These are phyloP conservation scores for Rhabdornis inornatus DNA, from an alignment of 2,113 vertebrate species.

Conservation along the genomic window DNA sequence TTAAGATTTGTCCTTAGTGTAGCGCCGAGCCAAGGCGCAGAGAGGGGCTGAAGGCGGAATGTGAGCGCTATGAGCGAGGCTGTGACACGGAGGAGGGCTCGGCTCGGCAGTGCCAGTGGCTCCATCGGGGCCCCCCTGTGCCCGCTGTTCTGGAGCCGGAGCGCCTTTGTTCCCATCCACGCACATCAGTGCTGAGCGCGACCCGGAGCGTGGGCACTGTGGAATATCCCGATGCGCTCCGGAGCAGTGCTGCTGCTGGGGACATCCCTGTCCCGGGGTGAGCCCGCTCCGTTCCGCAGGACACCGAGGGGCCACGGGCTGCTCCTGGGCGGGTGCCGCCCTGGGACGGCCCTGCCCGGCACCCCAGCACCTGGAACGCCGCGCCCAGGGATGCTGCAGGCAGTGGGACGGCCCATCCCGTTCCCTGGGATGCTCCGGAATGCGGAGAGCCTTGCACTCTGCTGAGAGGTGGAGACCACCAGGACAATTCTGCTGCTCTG, in stretches of 20 bases:
- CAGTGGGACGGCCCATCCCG: too few species aligned
- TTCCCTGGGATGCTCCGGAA: not conserved
- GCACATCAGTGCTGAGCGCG: rapidly evolving
- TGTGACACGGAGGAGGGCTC: not conserved
- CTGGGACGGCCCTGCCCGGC: rapidly evolving
- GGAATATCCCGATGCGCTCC: too few species aligned
- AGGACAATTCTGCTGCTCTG: not conserved
- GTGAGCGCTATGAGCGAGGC: not conserved
- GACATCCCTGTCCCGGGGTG: rapidly evolving
- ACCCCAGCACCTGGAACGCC: rapidly evolving
- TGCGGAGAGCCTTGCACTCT: rapidly evolving
- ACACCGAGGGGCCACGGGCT: rapidly evolving
- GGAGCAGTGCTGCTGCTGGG: too few species aligned
- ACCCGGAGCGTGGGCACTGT: rapidly evolving
- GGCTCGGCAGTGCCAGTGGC: not conserved
- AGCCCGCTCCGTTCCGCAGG: rapidly evolving
- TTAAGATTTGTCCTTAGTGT: not conserved
- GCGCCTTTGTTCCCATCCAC: not conserved
- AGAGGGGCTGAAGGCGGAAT: not conserved
- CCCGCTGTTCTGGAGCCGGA: too few species aligned
- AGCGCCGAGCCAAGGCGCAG: not conserved
- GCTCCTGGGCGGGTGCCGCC: rapidly evolving
- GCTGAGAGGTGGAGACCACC: not conserved
- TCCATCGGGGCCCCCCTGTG: not conserved
- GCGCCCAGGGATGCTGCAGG: not conserved